Evolutionary conservation across 2,113 vertebrate species (phyloP).

Genomic region (Muntiacus muntjak): DNA sequence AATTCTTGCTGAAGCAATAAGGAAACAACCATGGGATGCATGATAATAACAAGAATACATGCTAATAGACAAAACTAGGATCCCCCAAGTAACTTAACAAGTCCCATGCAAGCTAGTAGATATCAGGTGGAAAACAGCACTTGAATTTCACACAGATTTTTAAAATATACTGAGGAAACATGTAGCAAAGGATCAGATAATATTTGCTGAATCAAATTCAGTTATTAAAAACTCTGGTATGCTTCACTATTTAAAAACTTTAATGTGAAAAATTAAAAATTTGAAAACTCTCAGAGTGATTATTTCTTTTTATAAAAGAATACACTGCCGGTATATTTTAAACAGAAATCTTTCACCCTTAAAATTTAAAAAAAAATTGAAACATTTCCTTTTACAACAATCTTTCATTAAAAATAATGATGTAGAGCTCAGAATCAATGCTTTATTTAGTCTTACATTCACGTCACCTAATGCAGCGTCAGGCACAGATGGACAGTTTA

Average conservation of each 20-base stretch:
- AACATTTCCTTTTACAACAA: neutral
- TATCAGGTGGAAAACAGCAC: neutral
- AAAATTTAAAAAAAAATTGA: neutral
- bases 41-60: neutral
- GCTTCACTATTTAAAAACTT: neutral
- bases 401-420: neutral
- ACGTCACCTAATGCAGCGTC: neutral
- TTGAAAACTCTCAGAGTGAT: neutral
- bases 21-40: neutral
- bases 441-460: neutral
- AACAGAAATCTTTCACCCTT: neutral
- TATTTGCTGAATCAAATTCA: neutral
- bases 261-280: slow-evolving; percentile 11
- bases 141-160: neutral
- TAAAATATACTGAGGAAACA: neutral
- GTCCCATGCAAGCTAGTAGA: neutral
- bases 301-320: neutral
- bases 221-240: neutral
- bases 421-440: neutral
- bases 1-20: slow-evolving; percentile 25
- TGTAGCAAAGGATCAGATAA: neutral
- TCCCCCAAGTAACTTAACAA: neutral
- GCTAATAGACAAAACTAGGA: neutral
- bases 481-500: neutral
- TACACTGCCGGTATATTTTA: neutral